Evolutionary conservation across 2,888 invertebrate genomes (phyloP).

Genomic region (Melanostoma scalare): DNA sequence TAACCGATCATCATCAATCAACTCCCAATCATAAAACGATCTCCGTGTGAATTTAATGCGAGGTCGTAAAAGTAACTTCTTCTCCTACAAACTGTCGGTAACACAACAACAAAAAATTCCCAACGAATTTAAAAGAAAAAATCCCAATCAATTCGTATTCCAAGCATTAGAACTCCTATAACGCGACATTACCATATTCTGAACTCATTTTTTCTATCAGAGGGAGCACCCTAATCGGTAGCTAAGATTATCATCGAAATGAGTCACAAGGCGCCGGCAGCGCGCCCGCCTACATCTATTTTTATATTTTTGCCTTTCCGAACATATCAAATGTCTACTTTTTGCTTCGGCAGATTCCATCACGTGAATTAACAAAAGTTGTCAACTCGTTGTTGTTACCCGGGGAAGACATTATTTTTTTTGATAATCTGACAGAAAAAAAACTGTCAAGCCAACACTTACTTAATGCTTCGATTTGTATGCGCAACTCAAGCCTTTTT

Average conservation of each 20-base stretch:
- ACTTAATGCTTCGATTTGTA: constrained; percentile 56
- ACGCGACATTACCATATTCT: neutral
- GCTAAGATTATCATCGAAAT: neutral
- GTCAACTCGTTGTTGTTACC: neutral
- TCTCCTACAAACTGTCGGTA: too few relatives aligned
- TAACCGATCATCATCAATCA: constrained; percentile 1
- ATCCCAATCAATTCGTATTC: too few relatives aligned
- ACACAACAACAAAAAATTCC: neutral
- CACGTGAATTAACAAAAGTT: constrained; percentile 36
- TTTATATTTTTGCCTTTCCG: neutral
- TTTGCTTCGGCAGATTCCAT: constrained; percentile 48
- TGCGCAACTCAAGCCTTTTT: constrained; percentile 32
- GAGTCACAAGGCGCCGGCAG: neutral
- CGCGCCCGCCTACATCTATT: neutral
- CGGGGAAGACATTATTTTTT: constrained; percentile 23
- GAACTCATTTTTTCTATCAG: neutral
- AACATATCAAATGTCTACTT: neutral
- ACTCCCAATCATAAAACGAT: constrained; percentile 13
- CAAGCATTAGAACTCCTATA: too few relatives aligned
- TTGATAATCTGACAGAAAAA: constrained; percentile 6
- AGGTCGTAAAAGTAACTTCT: too few relatives aligned
- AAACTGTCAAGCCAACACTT: constrained; percentile 30
- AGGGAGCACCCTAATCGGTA: neutral
- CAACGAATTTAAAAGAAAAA: constrained; percentile 1
- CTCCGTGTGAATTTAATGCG: too few relatives aligned